phyloP scores from a whole-genome alignment of 1,140 invertebrate species.

The Drosophila ercepeae region DNA sequence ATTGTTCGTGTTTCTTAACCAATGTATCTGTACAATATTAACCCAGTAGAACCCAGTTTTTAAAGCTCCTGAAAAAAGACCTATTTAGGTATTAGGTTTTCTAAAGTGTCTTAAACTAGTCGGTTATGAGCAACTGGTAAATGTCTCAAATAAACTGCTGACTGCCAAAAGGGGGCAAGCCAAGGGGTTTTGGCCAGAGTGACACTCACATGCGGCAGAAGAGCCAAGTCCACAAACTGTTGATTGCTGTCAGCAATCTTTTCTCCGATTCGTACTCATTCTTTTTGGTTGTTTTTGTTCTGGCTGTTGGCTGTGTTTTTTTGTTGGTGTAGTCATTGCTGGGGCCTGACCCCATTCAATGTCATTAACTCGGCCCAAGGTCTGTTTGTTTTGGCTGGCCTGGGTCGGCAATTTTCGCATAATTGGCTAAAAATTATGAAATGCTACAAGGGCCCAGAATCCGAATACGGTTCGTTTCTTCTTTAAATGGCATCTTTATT shows the following conservation, averaged over 20 bases:
- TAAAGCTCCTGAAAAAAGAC: too few relatives aligned
- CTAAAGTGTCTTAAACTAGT: constrained; percentile 1
- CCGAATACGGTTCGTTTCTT: neutral
- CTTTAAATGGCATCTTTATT: constrained; percentile 33
- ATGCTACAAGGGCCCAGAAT: constrained; percentile 46
- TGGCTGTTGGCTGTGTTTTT: constrained; percentile 24
- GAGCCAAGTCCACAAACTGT: constrained; percentile 49
- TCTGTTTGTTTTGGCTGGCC: constrained; percentile 65
- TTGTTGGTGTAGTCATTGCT: constrained; percentile 26
- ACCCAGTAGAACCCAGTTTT: too few relatives aligned
- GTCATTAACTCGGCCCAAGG: constrained; percentile 76
- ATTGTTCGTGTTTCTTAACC: too few relatives aligned
- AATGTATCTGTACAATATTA: too few relatives aligned
- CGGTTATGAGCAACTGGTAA: constrained; percentile 2
- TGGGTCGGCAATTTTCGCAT: constrained; percentile 64
- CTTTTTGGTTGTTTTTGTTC: constrained; percentile 25
- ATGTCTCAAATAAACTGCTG: constrained; percentile 22
- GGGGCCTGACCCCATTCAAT: constrained; percentile 73
- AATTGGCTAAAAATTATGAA: constrained; percentile 77
- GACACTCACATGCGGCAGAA: constrained; percentile 43
- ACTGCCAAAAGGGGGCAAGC: constrained; percentile 13
- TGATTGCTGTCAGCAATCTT: constrained; percentile 76
- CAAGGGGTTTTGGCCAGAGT: constrained; percentile 23
- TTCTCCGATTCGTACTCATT: constrained; percentile 28
- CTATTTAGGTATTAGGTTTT: too few relatives aligned